Percentiles rank a stretch among this genome's conserved stretches.
Conservation (phyloP, 2,113 vertebrate genomes). For the Myotis lucifugus region DNA sequence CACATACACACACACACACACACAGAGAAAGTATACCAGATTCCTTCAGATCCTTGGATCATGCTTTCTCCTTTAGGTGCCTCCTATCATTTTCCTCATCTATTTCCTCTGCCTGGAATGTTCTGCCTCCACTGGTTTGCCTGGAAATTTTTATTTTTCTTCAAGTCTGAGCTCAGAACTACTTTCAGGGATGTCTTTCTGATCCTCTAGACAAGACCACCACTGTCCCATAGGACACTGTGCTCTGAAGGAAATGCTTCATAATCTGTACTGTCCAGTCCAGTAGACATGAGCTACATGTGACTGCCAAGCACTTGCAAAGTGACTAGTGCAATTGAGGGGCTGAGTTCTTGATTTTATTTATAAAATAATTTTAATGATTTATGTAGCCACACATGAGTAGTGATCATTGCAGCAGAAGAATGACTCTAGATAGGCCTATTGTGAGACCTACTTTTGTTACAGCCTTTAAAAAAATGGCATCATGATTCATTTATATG, state of each 20-base stretch:
- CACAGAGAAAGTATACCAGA: not conserved
- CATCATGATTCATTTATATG: not conserved
- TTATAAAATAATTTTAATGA: not conserved
- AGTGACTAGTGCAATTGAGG: not conserved
- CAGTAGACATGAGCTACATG: not conserved
- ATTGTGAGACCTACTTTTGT: not conserved
- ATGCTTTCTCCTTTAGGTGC: too few species aligned
- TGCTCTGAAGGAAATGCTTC: not conserved
- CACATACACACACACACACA: too few species aligned
- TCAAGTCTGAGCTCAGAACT: not conserved
- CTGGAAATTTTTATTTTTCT: not conserved
- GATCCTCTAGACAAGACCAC: not conserved
- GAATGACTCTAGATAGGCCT: not conserved
- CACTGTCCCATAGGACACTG: accelerated
- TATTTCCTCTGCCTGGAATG: not conserved
- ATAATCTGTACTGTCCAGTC: accelerated
- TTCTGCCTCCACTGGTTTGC: not conserved
- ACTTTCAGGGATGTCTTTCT: not conserved
- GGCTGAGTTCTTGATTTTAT: not conserved
- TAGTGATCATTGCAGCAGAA: not conserved
- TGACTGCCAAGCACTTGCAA: not conserved
- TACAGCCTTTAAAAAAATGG: not conserved
- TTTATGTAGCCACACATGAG: not conserved
- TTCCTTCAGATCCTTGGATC: not conserved
- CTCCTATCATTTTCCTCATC: too few species aligned